Conservation (phyloP, 2,888 invertebrate genomes). For the Carpatolechia fugitivella region DNA sequence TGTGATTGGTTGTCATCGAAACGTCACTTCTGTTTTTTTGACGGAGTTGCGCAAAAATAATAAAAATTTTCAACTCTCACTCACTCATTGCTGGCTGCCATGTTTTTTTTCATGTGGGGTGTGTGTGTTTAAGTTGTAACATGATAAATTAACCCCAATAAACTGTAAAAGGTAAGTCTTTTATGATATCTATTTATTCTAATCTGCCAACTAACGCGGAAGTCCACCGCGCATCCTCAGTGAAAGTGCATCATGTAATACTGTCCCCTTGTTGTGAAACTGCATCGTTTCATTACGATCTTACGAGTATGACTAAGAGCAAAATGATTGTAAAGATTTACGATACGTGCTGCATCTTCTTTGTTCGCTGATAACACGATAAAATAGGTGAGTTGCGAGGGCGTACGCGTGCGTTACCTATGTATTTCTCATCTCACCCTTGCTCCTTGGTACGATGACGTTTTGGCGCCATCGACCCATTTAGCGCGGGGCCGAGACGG, state of each 20-base stretch:
- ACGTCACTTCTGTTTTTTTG: constrained; percentile 66
- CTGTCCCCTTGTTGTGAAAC: constrained; percentile 74
- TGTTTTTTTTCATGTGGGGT: constrained; percentile 89
- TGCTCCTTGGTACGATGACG: constrained; percentile 49
- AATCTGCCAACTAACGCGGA: constrained; percentile 54
- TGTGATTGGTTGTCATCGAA: constrained; percentile 59
- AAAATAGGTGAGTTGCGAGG: constrained; percentile 29
- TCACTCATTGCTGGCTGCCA: constrained; percentile 81
- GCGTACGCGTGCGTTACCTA: constrained; percentile 34
- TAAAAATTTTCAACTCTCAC: constrained; percentile 61
- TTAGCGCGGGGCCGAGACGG: constrained; percentile 64
- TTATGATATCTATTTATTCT: constrained; percentile 37
- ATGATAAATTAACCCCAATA: constrained; percentile 72
- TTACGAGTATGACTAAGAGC: constrained; percentile 53
- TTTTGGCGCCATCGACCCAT: constrained; percentile 79
- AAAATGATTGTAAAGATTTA: constrained; percentile 40
- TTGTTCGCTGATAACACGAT: constrained; percentile 36
- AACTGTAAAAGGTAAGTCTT: constrained; percentile 68
- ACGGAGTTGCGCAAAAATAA: constrained; percentile 72
- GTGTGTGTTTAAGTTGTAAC: constrained; percentile 70
- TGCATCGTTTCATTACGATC: constrained; percentile 57
- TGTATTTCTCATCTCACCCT: constrained; percentile 46
- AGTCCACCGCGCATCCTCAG: constrained; percentile 58
- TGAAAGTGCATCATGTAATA: constrained; percentile 80
- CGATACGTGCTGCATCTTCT: constrained; percentile 33